These are phyloP conservation scores for Microctenopoma stevenorrisi DNA, from an alignment of 2,797 vertebrate genomes.

Conservation along the genomic window DNA sequence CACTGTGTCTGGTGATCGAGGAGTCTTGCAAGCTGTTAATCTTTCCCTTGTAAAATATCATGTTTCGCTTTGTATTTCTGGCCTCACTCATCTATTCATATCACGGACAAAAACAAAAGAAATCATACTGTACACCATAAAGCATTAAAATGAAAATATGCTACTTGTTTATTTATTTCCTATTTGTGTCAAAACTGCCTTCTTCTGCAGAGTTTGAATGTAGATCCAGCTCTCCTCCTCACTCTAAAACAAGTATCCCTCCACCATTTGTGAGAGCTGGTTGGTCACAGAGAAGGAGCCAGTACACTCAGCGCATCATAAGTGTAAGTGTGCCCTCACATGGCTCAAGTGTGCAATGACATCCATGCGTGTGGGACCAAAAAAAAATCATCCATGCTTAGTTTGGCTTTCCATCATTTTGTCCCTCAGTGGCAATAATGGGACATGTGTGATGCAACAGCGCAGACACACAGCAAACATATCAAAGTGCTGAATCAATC, in stretches of 20 bases:
- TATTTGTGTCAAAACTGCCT: conserved; percentile 7
- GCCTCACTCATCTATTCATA: conserved; percentile 11
- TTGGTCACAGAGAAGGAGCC: conserved; percentile 17
- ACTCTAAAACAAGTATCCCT: conserved; percentile 42
- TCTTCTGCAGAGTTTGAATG: conserved; percentile 29
- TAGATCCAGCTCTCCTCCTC: conserved; percentile 37
- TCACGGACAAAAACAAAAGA: neutral
- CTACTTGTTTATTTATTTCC: neutral
- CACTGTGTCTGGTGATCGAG: conserved; percentile 61
- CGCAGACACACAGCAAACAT: conserved; percentile 47
- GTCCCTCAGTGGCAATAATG: conserved; percentile 34
- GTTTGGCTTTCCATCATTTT: conserved; percentile 53
- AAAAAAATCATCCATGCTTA: conserved; percentile 16
- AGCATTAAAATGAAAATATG: conserved; percentile 1
- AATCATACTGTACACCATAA: neutral
- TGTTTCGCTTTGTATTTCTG: conserved; percentile 44
- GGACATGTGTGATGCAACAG: conserved; percentile 44
- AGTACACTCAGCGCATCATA: conserved; percentile 18
- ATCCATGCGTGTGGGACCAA: neutral
- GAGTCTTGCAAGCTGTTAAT: conserved; percentile 48
- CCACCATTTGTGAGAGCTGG: conserved; percentile 64
- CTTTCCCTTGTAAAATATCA: conserved; percentile 54
- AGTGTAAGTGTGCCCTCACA: conserved; percentile 76
- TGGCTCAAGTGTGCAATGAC: conserved; percentile 70
- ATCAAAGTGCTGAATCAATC: conserved; percentile 39